Base-by-base conservation (phyloP, 2,888 invertebrate genomes). In the Meiosimyza decipiens region DNA sequence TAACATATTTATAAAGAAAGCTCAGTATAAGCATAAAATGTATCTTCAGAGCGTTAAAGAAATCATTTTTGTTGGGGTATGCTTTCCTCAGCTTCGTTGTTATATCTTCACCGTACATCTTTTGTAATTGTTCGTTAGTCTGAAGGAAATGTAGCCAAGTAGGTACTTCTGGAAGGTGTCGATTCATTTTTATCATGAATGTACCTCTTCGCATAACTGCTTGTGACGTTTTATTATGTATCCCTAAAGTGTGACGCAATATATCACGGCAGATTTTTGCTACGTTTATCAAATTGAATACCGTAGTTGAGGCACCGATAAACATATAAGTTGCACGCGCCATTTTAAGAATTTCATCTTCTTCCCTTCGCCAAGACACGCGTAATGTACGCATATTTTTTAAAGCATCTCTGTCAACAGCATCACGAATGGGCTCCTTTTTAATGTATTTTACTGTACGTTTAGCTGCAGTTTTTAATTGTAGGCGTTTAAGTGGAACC, bases 321-420 rank as follows among this genome's bases (percentile, higher is more conserved):
- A 91, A 90, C 72, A 89, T 82, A 75, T 89, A 88, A 0, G 91
- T 92, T 0, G 92, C 91, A 78, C 92, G 91, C 76, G 91, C 91
- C 75, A 94, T 88, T 62, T 92, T 86, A 3, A 95, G 82, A 71
- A 93, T 85, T 60, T 90, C 90, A 84, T 94, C 94, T 84, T 95
- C 95, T 52, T 89, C 88, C 0, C 89, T 82, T 9, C 89, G 88
- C 93, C 94, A 95, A 9, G 89, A 88, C 0, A 92, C 90, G 7
- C 90, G 88, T 28, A 90, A 79, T 49, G 89, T 90, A 5, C 89
- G 89, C 90, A 92, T 91, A 59, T 88, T 88, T 63, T 90, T 89
- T 63, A 92, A 80, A 0, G 93, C 92, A 76, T 89, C 88, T 33
- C 88, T 88, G 83, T 94, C 94, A 12, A 90, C 84, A 3, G 90